Evolutionary conservation across 1,140 invertebrate species (phyloP).

Genomic region (Bombus pyrosoma): DNA sequence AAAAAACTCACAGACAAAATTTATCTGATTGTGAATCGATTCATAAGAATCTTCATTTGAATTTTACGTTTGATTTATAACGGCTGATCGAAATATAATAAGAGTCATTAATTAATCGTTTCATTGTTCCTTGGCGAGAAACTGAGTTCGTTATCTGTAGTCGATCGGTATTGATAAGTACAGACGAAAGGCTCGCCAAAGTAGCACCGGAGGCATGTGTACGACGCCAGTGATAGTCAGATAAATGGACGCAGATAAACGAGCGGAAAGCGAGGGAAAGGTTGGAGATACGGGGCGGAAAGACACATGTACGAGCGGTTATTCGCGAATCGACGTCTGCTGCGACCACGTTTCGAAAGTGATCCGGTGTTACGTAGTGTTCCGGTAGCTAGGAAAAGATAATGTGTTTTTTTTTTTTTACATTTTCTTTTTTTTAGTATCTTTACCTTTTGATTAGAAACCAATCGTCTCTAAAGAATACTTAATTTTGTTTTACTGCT

Average conservation of each 20-base stretch:
- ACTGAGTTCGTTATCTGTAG: slow-evolving; percentile 45
- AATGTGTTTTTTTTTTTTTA: neutral
- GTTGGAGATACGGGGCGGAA: slow-evolving; percentile 51
- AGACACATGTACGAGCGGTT: slow-evolving; percentile 43
- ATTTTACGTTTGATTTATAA: neutral
- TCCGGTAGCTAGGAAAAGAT: slow-evolving; percentile 39
- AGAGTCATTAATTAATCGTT: slow-evolving; percentile 54
- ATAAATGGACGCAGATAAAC: slow-evolving; percentile 70
- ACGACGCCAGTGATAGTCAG: slow-evolving; percentile 58
- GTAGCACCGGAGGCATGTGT: slow-evolving; percentile 33
- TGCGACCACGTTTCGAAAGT: slow-evolving; percentile 58
- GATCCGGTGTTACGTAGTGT: slow-evolving; percentile 40
- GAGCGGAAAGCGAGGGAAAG: slow-evolving; percentile 65
- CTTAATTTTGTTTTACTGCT: neutral
- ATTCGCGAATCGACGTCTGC: slow-evolving; percentile 58
- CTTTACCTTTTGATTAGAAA: neutral
- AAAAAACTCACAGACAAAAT: neutral
- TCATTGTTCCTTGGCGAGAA: slow-evolving; percentile 35
- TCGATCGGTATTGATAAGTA: slow-evolving; percentile 52
- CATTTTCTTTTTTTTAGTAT: neutral
- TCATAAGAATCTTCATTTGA: neutral
- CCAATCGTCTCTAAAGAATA: neutral
- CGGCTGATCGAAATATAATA: neutral
- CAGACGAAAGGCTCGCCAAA: slow-evolving; percentile 50
- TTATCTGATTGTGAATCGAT: neutral